Base-by-base conservation (phyloP, 2,888 invertebrate species). In the Papilio elwesi region DNA sequence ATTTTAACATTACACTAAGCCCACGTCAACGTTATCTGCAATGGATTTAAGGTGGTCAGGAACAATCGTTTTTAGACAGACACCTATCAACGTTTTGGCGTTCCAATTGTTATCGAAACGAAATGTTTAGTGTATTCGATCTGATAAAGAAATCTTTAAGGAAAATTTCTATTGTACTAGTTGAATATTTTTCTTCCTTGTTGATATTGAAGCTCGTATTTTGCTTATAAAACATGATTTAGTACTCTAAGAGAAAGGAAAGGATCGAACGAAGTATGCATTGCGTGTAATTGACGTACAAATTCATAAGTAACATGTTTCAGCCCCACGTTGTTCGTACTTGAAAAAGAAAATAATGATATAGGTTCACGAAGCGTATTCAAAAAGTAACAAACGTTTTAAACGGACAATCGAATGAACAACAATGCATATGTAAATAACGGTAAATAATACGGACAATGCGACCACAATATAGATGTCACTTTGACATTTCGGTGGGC, bases 401-500 rank as follows among this genome's bases (percentile, higher is more conserved):
- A 66, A 49, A n/a, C 36, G 55, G 43, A 71, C 71, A 59, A 68
- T 57, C 57, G 48, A n/a, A 63, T 15, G 10, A 53, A 62, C 55
- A 71, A 71, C 48, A 48, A 49, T 57, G 48, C 36, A 62, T 48
- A 64, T 70, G 71, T 71, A 68, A 70, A 74, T 74, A 74, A 73
- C 75, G 74, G 74, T 76, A 72, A 71, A 80, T 76, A 74, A 73
- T 70, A 76, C 67, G 78, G 77, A 82, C 81, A 84, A 83, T 78
- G 80, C 82, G 78, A 78, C 78, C 71, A 78, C 79, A 81, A 88
- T 87, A 88, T 86, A 89, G 82, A 85, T 86, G 85, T 81, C 83
- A 78, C 74, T 76, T 75, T 79, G 79, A 80, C 79, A 78, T 79
- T 78, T 77, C 74, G 74, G 62, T 48, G 36, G 76, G 76, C 81